phyloP scores from a whole-genome alignment of 2,888 invertebrate species.

The Galerucella calmariensis region DNA sequence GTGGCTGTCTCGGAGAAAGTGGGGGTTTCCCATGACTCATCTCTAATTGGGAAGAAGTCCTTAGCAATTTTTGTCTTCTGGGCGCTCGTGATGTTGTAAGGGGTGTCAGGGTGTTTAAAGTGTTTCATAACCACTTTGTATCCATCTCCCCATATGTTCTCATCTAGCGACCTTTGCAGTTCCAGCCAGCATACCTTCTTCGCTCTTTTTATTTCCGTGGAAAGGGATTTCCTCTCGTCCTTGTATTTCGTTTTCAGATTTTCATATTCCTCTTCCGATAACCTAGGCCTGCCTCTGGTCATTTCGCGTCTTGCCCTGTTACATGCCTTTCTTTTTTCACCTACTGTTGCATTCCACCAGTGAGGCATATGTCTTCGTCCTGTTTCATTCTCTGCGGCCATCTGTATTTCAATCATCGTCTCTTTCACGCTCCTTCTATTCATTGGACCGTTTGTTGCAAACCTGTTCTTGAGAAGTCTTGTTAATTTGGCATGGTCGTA shows the following conservation, averaged over 20 bases:
- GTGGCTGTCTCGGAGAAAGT: conserved; percentile 1
- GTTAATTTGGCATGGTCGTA: conserved; percentile 2
- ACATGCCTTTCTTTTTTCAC: conserved; percentile 7
- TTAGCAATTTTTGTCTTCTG: conserved; percentile 11
- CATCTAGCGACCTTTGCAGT: background rate
- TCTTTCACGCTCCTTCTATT: background rate
- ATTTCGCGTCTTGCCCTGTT: conserved; percentile 3
- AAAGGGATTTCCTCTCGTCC: background rate
- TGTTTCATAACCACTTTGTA: conserved; percentile 5
- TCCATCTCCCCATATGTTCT: conserved; percentile 18
- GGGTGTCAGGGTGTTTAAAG: background rate
- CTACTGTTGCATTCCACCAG: conserved; percentile 8
- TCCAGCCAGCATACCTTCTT: conserved; percentile 4
- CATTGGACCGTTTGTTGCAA: conserved; percentile 4
- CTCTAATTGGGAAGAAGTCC: conserved; percentile 21
- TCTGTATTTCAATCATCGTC: background rate
- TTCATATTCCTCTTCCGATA: too few relatives aligned
- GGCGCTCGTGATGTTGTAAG: background rate
- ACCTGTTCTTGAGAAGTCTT: background rate
- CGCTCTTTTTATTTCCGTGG: background rate
- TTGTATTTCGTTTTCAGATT: too few relatives aligned
- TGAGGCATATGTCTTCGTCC: conserved; percentile 11
- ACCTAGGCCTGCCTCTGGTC: background rate
- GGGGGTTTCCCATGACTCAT: background rate
- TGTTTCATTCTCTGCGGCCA: background rate